Conservation (phyloP, 2,113 vertebrate genomes). For the Nannobrachium achirus region DNA sequence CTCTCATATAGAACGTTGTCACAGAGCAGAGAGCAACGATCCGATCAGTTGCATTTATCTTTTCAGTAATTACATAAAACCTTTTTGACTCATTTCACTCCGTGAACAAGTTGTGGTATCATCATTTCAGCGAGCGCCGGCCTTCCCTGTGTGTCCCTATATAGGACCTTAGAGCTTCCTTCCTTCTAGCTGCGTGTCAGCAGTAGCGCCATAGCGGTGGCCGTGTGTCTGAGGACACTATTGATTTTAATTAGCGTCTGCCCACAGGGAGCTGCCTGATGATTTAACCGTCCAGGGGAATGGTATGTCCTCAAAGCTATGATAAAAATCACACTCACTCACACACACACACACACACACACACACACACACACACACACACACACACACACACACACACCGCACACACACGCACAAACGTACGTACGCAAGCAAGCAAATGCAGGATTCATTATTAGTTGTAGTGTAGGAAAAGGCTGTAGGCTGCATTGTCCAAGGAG, state of each 20-base stretch:
- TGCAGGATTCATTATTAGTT: too few species aligned
- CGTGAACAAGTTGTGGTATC: too few species aligned
- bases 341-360: constrained; percentile 26
- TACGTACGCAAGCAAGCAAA: not conserved
- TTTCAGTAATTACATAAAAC: too few species aligned
- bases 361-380: constrained; percentile 38
- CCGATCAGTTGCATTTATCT: too few species aligned
- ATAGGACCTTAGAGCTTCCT: constrained; percentile 34
- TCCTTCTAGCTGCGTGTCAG: constrained; percentile 63
- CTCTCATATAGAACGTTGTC: too few species aligned
- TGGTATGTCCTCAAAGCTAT: constrained; percentile 88
- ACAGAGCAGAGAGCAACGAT: too few species aligned
- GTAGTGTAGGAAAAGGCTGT: too few species aligned
- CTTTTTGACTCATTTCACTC: too few species aligned
- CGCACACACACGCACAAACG: not conserved
- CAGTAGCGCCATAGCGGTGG: constrained; percentile 40
- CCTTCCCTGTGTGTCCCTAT: too few species aligned
- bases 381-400: constrained; percentile 30
- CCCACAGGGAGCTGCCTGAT: constrained; percentile 94
- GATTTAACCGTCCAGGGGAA: constrained; percentile 87
- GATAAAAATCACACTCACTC: constrained; percentile 85
- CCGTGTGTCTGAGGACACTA: constrained; percentile 85
- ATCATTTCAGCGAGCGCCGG: too few species aligned
- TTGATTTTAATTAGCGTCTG: constrained; percentile 99
- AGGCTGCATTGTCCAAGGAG: too few species aligned